Evolutionary conservation across 2,797 vertebrate genomes (phyloP), one percentile per base, ranked within the genome.

Genomic region (Epinephelus malabaricus): DNA sequence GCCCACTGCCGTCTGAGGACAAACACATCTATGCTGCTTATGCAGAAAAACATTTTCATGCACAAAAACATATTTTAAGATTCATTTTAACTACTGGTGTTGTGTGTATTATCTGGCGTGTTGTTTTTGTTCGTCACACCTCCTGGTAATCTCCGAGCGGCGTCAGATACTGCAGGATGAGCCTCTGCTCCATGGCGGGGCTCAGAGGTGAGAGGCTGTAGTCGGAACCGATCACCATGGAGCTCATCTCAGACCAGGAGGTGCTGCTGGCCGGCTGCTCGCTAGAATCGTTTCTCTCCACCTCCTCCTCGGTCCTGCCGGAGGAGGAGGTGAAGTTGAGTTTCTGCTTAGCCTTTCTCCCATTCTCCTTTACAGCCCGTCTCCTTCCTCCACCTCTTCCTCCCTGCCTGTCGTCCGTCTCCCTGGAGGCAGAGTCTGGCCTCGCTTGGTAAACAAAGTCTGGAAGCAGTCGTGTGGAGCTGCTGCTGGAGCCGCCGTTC

Each of bases 241-340:
- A 96, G 85, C 97, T 98, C 97, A 97, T 96, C 93, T 98, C 97
- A 10, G 97, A 97, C 98, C 97, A 99, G 92, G 97, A 97, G 90
- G 96, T 95, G 88, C 97, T 98, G 58, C 6, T 34, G 84, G 95
- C 94, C 6, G 96, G 93, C 79, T 96, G 76, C 1, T 79, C 30
- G 1, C 55, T 23, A 27, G 25, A 6, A 0, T 70, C 76, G 0
- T 7, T 23, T 6, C 19, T 71, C 46, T 75, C 71, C 2, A 0
- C 30, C 34, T 81, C 78, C 10, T 73, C 75, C 18, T 79, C 69
- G 0, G 21, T 40, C 50, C 56, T 69, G 61, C 5, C 13, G 0
- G 95, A 92, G 40, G 92, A 14, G 21, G 77, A 56, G 46, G 56
- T 93, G 76, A 97, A 97, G 76, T 95, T 96, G 55, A 97, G 87